Conservation (phyloP, 1,140 invertebrate genomes). For the Meteorus sp. region DNA sequence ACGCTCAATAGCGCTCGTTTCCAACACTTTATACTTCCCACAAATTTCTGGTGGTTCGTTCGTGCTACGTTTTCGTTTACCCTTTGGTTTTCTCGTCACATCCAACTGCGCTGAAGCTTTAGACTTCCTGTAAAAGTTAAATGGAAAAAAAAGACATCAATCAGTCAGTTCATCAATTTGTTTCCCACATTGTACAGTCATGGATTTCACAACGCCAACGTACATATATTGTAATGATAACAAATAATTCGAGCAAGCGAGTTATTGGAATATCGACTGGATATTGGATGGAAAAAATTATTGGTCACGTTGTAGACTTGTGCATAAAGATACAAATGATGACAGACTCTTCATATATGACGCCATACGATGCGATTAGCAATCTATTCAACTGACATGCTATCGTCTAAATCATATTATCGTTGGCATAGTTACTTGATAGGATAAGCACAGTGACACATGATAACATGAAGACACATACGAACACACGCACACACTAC, state of each 20-base stretch:
- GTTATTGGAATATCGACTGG: too few species aligned
- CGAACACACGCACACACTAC: not conserved
- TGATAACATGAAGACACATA: not conserved
- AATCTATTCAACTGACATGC: too few species aligned
- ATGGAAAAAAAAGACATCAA: not conserved
- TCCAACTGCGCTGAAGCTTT: not conserved
- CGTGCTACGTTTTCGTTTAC: not conserved
- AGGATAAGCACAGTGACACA: not conserved
- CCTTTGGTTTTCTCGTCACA: not conserved
- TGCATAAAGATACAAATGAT: too few species aligned
- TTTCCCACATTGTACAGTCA: not conserved
- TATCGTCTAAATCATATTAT: too few species aligned
- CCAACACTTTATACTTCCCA: constrained; percentile 18
- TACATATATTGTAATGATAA: too few species aligned
- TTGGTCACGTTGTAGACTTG: too few species aligned
- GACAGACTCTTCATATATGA: not conserved
- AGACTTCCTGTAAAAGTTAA: not conserved
- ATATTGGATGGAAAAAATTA: too few species aligned
- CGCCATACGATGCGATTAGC: too few species aligned
- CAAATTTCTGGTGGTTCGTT: constrained; percentile 1
- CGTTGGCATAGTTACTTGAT: not conserved
- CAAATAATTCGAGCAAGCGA: too few species aligned
- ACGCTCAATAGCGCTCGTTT: constrained; percentile 9
- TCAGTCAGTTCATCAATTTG: not conserved
- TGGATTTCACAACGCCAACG: too few species aligned